Percentiles rank a stretch among this genome's conserved stretches.
These are phyloP conservation scores for Otis tarda DNA, from an alignment of 2,113 vertebrate species.

Conservation along the genomic window DNA sequence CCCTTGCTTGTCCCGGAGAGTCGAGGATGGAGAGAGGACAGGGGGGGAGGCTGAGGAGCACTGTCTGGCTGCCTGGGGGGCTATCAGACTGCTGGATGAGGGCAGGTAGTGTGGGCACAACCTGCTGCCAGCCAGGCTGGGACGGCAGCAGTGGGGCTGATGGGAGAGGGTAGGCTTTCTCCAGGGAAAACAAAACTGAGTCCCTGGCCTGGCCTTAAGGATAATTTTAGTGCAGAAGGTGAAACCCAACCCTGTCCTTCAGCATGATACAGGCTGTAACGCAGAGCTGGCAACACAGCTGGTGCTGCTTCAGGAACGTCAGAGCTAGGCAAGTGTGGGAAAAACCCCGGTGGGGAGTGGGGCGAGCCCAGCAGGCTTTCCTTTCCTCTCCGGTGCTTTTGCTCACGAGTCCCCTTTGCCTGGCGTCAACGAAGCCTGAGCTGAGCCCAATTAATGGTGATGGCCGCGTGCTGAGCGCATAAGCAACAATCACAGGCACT, in stretches of 20 bases:
- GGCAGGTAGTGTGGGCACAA: not conserved
- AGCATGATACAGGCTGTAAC: not conserved
- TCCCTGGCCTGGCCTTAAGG: not conserved
- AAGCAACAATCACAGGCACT: fast-evolving
- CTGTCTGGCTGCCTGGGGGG: not conserved
- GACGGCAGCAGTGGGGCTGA: fast-evolving
- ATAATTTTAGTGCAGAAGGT: slow-evolving; percentile 27
- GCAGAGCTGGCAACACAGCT: not conserved
- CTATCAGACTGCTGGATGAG: not conserved
- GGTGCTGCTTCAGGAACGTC: not conserved
- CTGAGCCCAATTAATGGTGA: not conserved
- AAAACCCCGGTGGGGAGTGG: not conserved
- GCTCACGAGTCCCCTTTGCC: not conserved
- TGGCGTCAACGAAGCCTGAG: not conserved
- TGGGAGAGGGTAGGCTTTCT: not conserved
- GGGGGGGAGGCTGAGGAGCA: not conserved
- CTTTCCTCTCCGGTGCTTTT: not conserved
- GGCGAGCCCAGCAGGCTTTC: not conserved
- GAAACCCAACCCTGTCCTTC: not conserved
- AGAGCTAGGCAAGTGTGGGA: not conserved
- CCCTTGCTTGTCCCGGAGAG: not conserved
- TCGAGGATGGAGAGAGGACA: not conserved
- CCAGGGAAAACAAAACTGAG: not conserved
- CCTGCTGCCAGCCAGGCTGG: not conserved
- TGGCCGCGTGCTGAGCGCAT: fast-evolving